These are phyloP conservation scores for Parnassius mnemosyne DNA, from an alignment of 2,888 invertebrate species.

Conservation along the genomic window DNA sequence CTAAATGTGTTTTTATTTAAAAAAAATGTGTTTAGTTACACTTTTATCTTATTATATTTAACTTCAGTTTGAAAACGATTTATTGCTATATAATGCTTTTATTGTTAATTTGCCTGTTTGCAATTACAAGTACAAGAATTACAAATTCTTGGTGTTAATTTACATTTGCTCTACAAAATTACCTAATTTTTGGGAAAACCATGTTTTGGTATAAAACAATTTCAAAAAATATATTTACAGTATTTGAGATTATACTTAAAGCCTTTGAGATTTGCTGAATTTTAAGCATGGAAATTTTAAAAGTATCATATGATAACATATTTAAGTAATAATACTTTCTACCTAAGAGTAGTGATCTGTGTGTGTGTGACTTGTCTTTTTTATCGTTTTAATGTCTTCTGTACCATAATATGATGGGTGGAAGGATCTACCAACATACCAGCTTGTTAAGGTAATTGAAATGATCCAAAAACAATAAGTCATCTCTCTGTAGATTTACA, in stretches of 20 bases:
- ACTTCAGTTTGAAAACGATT: constrained; percentile 11
- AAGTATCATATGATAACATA: constrained; percentile 26
- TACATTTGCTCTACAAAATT: neutral
- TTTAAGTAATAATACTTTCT: constrained; percentile 32
- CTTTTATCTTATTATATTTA: constrained; percentile 10
- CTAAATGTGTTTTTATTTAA: neutral
- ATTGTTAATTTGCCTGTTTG: constrained; percentile 32
- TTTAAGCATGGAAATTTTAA: constrained; percentile 38
- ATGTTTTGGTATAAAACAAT: neutral
- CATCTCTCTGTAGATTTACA: constrained; percentile 73
- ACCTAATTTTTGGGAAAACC: neutral
- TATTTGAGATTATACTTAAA: constrained; percentile 17
- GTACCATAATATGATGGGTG: constrained; percentile 76
- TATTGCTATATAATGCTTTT: constrained; percentile 24
- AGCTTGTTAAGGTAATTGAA: constrained; percentile 82
- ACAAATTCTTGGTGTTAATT: neutral
- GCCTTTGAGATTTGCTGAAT: constrained; percentile 16
- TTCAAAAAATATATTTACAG: neutral
- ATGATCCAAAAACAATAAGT: constrained; percentile 61
- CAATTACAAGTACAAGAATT: constrained; percentile 18
- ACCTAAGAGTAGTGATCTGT: constrained; percentile 53
- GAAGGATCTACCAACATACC: constrained; percentile 84
- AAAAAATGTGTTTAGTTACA: neutral
- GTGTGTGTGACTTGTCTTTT: constrained; percentile 78
- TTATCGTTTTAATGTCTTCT: constrained; percentile 78